These are phyloP conservation scores for Dynastes grantii DNA, from an alignment of 2,888 invertebrate genomes.

Conservation along the genomic window DNA sequence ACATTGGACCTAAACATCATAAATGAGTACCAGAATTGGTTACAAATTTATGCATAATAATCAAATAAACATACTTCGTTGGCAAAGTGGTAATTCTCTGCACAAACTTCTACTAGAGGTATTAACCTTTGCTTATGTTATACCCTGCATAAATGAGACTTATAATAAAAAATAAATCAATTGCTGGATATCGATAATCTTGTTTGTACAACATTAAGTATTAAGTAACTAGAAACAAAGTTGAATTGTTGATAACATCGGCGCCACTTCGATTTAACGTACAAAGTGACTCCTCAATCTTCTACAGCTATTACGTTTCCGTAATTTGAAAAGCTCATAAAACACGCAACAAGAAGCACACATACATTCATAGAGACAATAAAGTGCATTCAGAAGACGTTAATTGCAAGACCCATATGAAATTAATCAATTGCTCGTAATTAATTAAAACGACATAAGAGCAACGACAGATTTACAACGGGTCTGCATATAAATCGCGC, in stretches of 20 bases:
- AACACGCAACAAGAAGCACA: not conserved
- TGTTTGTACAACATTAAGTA: not conserved
- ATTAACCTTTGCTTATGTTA: no score
- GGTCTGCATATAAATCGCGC: slow-evolving; percentile 16
- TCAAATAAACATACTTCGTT: no score
- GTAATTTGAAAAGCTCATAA: slow-evolving; percentile 18
- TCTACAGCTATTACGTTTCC: not conserved
- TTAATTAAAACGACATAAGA: slow-evolving; percentile 41
- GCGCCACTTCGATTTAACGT: no score
- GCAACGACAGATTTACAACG: slow-evolving; percentile 36
- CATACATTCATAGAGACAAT: no score
- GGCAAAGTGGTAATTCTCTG: no score
- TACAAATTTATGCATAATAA: no score
- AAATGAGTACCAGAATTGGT: no score
- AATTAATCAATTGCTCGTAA: slow-evolving; percentile 37
- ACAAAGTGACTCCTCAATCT: not conserved
- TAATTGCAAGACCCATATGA: slow-evolving; percentile 37
- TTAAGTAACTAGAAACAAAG: not conserved
- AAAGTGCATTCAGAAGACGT: slow-evolving; percentile 29
- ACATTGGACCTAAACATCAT: no score
- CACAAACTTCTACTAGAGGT: no score
- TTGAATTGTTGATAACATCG: not conserved
- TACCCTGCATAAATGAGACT: no score
- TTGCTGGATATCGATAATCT: no score
- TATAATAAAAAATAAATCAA: no score